Percentiles rank a stretch among this genome's conserved stretches.
Evolutionary conservation across 2,888 invertebrate species (phyloP).

Genomic region (Stegophylla sp.): DNA sequence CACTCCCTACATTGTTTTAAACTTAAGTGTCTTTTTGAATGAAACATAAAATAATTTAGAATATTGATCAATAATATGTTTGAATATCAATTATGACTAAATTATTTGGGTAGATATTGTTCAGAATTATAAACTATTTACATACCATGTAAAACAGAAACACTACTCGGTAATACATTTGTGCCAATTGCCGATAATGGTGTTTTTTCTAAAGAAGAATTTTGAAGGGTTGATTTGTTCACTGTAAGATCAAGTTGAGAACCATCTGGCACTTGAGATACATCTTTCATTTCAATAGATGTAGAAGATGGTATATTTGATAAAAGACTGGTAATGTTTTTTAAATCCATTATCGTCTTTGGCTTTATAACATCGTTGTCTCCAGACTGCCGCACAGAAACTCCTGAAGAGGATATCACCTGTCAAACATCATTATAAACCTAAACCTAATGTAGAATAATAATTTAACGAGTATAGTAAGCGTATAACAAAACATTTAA

Average conservation of each 20-base stretch:
- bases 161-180: slow-evolving; percentile 70
- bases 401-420: slow-evolving; percentile 68
- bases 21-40: no score
- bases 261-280: slow-evolving; percentile 49
- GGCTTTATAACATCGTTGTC: slow-evolving; percentile 62
- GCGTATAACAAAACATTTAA: background rate
- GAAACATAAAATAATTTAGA: no score
- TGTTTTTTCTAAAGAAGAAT: slow-evolving; percentile 79
- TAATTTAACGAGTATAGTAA: background rate
- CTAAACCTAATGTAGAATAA: slow-evolving; percentile 55
- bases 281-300: slow-evolving; percentile 59
- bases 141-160: slow-evolving; percentile 67
- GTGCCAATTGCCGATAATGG: slow-evolving; percentile 87
- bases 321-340: slow-evolving; percentile 44
- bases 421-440: slow-evolving; percentile 62
- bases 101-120: no score
- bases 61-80: no score
- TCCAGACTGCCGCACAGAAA: slow-evolving; percentile 67
- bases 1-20: no score
- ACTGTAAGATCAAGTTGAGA: slow-evolving; percentile 60
- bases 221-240: slow-evolving; percentile 63
- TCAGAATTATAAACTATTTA: background rate
- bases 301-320: slow-evolving; percentile 56
- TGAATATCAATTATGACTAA: no score
- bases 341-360: slow-evolving; percentile 56